Base-by-base conservation (phyloP, 2,113 vertebrate genomes). In the Sinocyclocheilus anophthalmus region DNA sequence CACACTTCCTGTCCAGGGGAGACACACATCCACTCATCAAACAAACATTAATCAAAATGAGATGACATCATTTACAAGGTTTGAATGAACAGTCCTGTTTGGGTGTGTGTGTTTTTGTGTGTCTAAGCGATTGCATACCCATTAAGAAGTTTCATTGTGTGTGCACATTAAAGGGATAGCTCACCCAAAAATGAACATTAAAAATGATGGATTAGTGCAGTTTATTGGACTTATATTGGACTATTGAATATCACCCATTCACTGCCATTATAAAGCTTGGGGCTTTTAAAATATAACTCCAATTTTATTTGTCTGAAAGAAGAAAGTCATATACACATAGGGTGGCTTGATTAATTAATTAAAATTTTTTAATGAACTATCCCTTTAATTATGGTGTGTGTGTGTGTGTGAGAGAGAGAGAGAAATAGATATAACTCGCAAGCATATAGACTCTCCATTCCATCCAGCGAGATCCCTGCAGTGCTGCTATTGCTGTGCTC, bases 1-100 rank as follows among this genome's bases (percentile, higher is more conserved):
- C 42, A 39, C 73, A 45, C 42, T 73, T 85, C 87, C 84, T 65
- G 30, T 81, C 57, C 26, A 18, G 13, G 16, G 12, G 30, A 57
- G 45, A 80, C 63, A 79, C 24, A 78, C 59, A 83, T 57, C 57
- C 30, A 85, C 45, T 59, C 13, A 77, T 53, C 14, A 53, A 53
- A 16, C 33, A 69, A 37, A 65, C 67, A 80, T 55, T 91, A 91
- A 89, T 81, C 88, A 90, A 92, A 61, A 48, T 53, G 24, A 5
- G 37, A 69, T 59, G 69, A 67, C 80, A 83, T 82, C 45, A 45
- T 50, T 70, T 42, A 22, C 30, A 50, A 26, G 24, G 14, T 65
- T 3, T 50, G 37, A 78, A 79, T 55, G 80, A 81, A 80, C 13
- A 24, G 22, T 18, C 39, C 39, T 81, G 6, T 39, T 30, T 80